Base-by-base conservation (phyloP, 2,113 vertebrate genomes). In the Pitta sordida region DNA sequence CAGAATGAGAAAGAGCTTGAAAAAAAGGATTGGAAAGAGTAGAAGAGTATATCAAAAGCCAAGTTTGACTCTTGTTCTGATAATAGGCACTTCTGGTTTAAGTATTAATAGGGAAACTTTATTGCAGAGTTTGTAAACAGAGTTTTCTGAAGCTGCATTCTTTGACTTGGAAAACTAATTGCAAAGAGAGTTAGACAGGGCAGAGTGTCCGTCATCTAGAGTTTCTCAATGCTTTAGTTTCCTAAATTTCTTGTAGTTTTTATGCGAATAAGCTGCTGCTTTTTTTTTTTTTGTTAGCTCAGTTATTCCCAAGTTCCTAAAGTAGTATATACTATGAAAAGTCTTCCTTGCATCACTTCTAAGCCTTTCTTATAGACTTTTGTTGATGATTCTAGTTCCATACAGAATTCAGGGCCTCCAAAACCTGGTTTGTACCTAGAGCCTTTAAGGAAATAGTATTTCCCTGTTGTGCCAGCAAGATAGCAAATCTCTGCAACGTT, bases 401-500 rank as follows among this genome's bases (percentile, higher is more conserved):
- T 53, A 12, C 6, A 82, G 68, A 73, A 83, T 44, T 64, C 27
- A 49, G 21, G 2, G 6, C 39, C 19, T 76, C 10, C 16, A 44
- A 79, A 75, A 60, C 7, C 15, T 79, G 6, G 26, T 73, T 64
- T 29, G 11, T 0, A 2, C 41, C 43, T 73, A 44, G 22, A 46
- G 6, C 18, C 20, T 53, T 5, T 29, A 64, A 60, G 36, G 48
- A 69, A 58, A 21, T 21, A n/a, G n/a, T n/a, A 2, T 49, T 90
- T 86, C 5, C 1, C 7, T 53, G 0, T 10, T 29, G 8, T 23
- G 13, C 44, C 17, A 56, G 24, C 0, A 0, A 9, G 5, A 6
- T 32, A 60, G 24, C 19, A 83, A 76, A 73, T 73, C 32, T 34
- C 12, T 29, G 44, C 56, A 44, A 26, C 9, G 21, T 52, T 37